These are phyloP conservation scores for Tricholauxania praeusta DNA, from an alignment of 2,888 invertebrate species.

Conservation along the genomic window DNA sequence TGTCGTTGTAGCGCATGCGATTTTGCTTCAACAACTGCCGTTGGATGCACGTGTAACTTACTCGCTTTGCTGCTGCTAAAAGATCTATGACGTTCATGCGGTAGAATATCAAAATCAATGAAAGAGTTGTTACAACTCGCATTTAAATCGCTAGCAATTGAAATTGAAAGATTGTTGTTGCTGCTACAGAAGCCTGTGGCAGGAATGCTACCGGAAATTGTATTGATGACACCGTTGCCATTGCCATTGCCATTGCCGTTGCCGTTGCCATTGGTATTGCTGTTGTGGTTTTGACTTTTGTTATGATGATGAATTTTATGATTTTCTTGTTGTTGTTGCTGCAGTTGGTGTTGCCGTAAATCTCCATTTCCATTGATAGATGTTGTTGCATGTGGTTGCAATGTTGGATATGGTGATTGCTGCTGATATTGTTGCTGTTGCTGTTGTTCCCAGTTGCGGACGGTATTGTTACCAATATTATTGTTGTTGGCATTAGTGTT, in stretches of 20 bases:
- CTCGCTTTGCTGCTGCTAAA: slow-evolving; percentile 28
- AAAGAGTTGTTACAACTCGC: slow-evolving; percentile 49
- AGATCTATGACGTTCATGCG: background rate
- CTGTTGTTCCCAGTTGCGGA: slow-evolving; percentile 31
- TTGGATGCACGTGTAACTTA: slow-evolving; percentile 28
- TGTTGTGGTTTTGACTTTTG: background rate
- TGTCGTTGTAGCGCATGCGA: slow-evolving; percentile 40
- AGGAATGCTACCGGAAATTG: slow-evolving; percentile 64
- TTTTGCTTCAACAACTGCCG: slow-evolving; percentile 23
- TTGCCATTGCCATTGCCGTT: slow-evolving; percentile 35
- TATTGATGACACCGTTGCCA: slow-evolving; percentile 56
- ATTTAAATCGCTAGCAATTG: slow-evolving; percentile 57
- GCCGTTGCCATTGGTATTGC: background rate
- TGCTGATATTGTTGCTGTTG: slow-evolving; percentile 35
- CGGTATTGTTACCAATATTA: slow-evolving; percentile 44
- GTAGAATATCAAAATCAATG: slow-evolving; percentile 49
- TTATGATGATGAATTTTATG: slow-evolving; percentile 23
- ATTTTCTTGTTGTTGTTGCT: slow-evolving; percentile 29
- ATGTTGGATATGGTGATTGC: background rate
- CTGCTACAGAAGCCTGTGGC: slow-evolving; percentile 48
- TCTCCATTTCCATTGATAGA: background rate
- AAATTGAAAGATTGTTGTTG: slow-evolving; percentile 40
- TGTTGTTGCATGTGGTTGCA: background rate
- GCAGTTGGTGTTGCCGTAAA: slow-evolving; percentile 2
- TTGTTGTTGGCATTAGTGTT: slow-evolving; percentile 28